Percentiles rank a stretch among this genome's conserved stretches.
Evolutionary conservation across 2,888 invertebrate genomes (phyloP).

Genomic region (Crocallis elinguaria): DNA sequence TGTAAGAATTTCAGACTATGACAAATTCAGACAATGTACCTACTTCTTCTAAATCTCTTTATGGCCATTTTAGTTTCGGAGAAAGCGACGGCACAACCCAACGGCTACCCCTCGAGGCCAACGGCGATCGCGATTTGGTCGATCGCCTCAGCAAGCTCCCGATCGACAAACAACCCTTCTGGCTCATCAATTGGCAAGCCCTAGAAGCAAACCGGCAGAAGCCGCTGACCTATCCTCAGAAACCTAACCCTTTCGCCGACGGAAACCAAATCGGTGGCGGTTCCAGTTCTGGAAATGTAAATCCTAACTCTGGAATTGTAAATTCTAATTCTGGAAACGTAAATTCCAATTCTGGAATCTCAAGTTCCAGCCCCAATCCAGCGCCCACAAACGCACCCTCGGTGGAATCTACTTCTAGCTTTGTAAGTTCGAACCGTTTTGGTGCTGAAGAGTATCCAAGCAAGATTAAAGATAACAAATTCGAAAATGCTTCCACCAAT

Average conservation of each 20-base stretch:
- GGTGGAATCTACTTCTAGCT: neutral
- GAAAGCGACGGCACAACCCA: constrained; percentile 61
- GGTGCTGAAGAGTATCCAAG: constrained; percentile 7
- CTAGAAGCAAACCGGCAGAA: constrained; percentile 84
- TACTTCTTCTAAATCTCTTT: neutral
- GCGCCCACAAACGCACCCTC: neutral
- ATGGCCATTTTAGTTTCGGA: constrained; percentile 57
- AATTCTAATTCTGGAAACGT: constrained; percentile 12
- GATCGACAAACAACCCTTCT: constrained; percentile 88
- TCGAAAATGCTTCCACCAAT: constrained; percentile 2
- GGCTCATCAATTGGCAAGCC: constrained; percentile 88
- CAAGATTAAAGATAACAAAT: constrained; percentile 6
- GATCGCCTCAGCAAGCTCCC: constrained; percentile 87
- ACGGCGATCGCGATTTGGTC: constrained; percentile 86
- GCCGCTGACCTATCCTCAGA: constrained; percentile 68
- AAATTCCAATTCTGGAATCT: neutral
- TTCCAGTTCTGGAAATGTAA: constrained; percentile 10
- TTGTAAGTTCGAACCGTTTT: constrained; percentile 11
- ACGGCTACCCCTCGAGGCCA: constrained; percentile 87
- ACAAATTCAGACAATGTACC: no score
- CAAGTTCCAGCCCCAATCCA: no score
- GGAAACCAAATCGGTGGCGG: constrained; percentile 11
- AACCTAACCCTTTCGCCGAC: constrained; percentile 60
- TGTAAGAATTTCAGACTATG: no score
- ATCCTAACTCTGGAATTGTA: neutral